Base-by-base conservation (phyloP, 2,888 invertebrate genomes). In the Nipponacmea schrenckii region DNA sequence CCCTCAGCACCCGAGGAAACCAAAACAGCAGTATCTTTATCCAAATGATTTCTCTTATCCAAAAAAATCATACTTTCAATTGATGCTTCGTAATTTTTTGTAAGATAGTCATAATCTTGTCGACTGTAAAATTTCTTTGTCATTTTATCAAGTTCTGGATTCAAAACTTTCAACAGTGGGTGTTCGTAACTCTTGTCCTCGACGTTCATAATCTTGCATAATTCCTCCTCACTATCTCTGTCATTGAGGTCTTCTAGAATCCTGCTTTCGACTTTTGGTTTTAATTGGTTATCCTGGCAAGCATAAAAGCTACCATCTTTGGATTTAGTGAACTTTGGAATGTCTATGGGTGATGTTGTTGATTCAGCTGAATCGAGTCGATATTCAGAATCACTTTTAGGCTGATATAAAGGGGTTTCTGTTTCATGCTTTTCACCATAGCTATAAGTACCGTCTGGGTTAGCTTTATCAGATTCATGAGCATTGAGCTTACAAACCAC, bases 1-100 rank as follows among this genome's bases (percentile, higher is more conserved):
- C 95, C 95, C 78, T 93, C 94, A 84, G 94, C 94, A 75, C 95
- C 88, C 0, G 94, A 91, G 0, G 95, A 91, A 68, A 95, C 87
- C 15, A 95, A 89, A 0, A 93, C 93, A 14, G 94, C 68, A 56
- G 91, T 89, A 8, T 90, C 85, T 46, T 90, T 89, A 46, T 89
- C 89, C n/a, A 77, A 65, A 85, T 90, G 89, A 45, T 91, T 90
- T 71, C 95, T 90, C 0, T 91, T 91, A 71, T 91, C 88, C 31
- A 95, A 89, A 87, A 94, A 94, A 68, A 93, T 84, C 86, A 93
- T 91, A 15, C 76, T 78, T 71, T 84, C 84, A 0, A 85, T 79
- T 5, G 84, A 81, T 2, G 83, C 82, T 71, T 83, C 84, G 68
- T 83, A 83, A 48, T 71, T 72, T 68, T 77, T 79, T 68, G 80